Evolutionary conservation across 37 sponge, comb jelly and placozoan species (phyloP).

Genomic region (Axinella damicornis): DNA sequence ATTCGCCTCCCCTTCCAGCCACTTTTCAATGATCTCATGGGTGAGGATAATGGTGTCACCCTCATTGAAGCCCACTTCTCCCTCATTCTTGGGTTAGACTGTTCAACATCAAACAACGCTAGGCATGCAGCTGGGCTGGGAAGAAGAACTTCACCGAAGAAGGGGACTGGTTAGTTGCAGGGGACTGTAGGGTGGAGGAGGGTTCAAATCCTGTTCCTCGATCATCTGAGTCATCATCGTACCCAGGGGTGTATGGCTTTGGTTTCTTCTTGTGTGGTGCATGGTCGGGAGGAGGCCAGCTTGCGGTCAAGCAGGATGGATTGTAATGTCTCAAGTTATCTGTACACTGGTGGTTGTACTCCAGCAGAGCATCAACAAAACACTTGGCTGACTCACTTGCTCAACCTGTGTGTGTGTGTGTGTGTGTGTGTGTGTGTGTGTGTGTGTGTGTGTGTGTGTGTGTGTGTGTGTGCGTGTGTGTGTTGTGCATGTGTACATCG

Average conservation of each 20-base stretch:
- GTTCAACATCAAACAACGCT: conserved; percentile 97
- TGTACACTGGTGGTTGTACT: conserved; percentile 74
- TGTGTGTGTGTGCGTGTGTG: no score
- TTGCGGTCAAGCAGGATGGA: conserved; percentile 43
- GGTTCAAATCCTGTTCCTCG: background rate
- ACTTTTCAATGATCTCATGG: conserved; percentile 82
- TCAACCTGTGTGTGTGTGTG: no score
- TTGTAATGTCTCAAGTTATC: conserved; percentile 74
- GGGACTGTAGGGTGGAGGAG: conserved; percentile 9
- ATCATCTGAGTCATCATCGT: background rate
- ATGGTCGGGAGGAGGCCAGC: conserved; percentile 23
- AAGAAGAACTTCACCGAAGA: no score
- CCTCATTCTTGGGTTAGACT: conserved; percentile 93
- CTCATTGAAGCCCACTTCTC: conserved; percentile 93
- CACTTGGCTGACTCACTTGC: conserved; percentile 83
- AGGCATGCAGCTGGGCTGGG: conserved; percentile 53
- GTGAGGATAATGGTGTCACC: conserved; percentile 88
- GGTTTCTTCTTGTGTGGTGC: conserved; percentile 40
- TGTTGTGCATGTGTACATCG: no score
- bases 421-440: no score
- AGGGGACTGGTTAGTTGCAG: conserved; percentile 18
- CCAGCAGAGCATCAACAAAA: conserved; percentile 83
- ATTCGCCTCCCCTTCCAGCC: conserved; percentile 91
- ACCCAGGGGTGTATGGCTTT: background rate
- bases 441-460: no score